Evolutionary conservation across 2,797 vertebrate genomes (phyloP), one percentile per base, ranked within the genome.

Genomic region (Eptatretus atami): DNA sequence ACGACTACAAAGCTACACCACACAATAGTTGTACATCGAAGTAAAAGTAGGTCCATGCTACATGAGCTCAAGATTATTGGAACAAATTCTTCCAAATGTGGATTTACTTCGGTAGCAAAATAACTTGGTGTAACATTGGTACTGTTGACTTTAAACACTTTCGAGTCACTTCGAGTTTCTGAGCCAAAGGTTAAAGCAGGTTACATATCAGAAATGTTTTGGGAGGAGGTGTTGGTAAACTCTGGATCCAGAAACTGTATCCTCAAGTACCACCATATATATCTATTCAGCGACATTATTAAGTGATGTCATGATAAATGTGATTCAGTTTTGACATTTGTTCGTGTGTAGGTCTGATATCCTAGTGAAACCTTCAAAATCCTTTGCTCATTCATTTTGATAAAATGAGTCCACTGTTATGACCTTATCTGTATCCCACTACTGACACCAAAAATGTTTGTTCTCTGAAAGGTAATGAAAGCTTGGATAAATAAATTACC

Each of bases 401-500:
- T 13, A 55, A 55, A 25, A 53, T 12, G 9, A 15, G 24, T 44
- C 55, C 13, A 14, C n/a, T 54, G 15, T 13, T 66, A 15, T n/a
- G 10, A 53, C 57, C 19, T 44, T 44, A 3, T 44, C 31, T 44
- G 31, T 8, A 44, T 44, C 31, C 31, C 31, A 44, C 31, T 4
- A 44, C 31, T 44, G 31, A 44, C 31, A 44, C 31, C 31, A 44
- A 44, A 44, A 44, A 44, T 44, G 31, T 44, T 44, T 44, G 31
- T 44, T 44, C 6, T 44, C 31, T 44, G 31, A 44, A 44, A 44
- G 31, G 3, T 44, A 44, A 44, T 44, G 6, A 44, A 44, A 44
- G 31, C 31, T 13, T 14, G 44, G 63, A 63, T 44, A 57, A 53
- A 53, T 25, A 31, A 65, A 84, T 82, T 73, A 95, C 90, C 90